These are phyloP conservation scores for Tangachromis dhanisi DNA, from an alignment of 2,113 vertebrate species.

Conservation along the genomic window DNA sequence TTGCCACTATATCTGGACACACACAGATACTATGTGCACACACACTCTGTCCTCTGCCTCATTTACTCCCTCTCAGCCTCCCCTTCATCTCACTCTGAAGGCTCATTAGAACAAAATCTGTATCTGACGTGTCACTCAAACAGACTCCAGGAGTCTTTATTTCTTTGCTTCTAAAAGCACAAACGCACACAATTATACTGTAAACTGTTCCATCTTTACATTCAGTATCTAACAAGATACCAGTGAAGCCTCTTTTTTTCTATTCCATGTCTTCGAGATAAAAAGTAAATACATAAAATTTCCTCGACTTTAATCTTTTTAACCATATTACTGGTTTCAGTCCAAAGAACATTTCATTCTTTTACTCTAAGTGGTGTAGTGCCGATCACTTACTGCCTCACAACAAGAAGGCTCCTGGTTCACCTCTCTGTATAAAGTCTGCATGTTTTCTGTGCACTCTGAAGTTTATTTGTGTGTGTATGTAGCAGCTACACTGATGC, in stretches of 20 bases:
- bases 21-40: not conserved
- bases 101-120: not conserved
- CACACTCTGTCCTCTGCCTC: not conserved
- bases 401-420: not conserved
- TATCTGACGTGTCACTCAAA: not conserved
- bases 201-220: not conserved
- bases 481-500: not conserved
- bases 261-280: not conserved
- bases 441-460: not conserved
- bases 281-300: not conserved
- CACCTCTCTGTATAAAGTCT: not conserved
- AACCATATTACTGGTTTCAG: not conserved
- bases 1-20: slow-evolving; percentile 7
- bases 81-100: not conserved
- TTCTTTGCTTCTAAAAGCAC: not conserved
- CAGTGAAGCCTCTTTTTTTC: not conserved
- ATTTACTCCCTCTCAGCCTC: not conserved
- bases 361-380: not conserved
- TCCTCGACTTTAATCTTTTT: not conserved
- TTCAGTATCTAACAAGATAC: not conserved
- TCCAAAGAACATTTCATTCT: not conserved
- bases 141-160: not conserved
- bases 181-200: not conserved
- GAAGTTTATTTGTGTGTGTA: not conserved
- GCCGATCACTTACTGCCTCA: not conserved